Percentiles rank a stretch among this genome's conserved stretches.
Evolutionary conservation across 2,797 vertebrate genomes (phyloP).

Genomic region (Danio choprae): DNA sequence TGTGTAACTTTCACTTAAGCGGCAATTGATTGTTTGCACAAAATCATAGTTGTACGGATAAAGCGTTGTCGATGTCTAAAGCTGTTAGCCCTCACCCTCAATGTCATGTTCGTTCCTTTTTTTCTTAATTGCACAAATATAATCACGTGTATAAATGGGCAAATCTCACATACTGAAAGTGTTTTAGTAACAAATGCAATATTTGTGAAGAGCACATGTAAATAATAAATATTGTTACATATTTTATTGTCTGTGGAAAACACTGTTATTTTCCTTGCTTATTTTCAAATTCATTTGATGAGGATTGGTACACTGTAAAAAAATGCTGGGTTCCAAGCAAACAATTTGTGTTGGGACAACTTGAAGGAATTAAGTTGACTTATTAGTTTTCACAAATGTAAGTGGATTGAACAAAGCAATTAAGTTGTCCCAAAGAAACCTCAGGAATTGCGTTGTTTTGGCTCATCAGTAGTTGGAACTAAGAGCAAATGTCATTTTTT

Average conservation of each 20-base stretch:
- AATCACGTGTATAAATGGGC: not conserved
- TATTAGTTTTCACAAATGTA: too few relatives aligned
- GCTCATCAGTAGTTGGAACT: too few relatives aligned
- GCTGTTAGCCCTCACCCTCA: not conserved
- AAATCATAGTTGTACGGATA: not conserved
- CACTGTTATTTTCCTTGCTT: constrained; percentile 65
- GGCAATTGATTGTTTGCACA: not conserved
- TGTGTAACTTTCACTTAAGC: not conserved
- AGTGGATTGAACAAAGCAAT: too few relatives aligned
- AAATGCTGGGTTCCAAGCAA: too few relatives aligned
- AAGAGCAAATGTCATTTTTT: too few relatives aligned
- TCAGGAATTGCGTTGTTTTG: too few relatives aligned
- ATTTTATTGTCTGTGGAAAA: constrained; percentile 71
- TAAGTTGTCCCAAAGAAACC: too few relatives aligned
- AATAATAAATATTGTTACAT: constrained; percentile 81
- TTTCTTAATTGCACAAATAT: constrained; percentile 10
- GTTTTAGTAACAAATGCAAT: constrained; percentile 10
- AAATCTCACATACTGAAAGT: constrained; percentile 1
- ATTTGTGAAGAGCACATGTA: constrained; percentile 85
- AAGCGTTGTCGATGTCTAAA: not conserved
- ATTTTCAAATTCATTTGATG: too few relatives aligned
- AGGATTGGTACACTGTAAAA: too few relatives aligned
- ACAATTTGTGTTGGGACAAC: too few relatives aligned
- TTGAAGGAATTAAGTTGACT: too few relatives aligned
- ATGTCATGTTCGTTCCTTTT: not conserved